These are phyloP conservation scores for Parthenolecanium corni DNA, from an alignment of 2,888 invertebrate species.

Conservation along the genomic window DNA sequence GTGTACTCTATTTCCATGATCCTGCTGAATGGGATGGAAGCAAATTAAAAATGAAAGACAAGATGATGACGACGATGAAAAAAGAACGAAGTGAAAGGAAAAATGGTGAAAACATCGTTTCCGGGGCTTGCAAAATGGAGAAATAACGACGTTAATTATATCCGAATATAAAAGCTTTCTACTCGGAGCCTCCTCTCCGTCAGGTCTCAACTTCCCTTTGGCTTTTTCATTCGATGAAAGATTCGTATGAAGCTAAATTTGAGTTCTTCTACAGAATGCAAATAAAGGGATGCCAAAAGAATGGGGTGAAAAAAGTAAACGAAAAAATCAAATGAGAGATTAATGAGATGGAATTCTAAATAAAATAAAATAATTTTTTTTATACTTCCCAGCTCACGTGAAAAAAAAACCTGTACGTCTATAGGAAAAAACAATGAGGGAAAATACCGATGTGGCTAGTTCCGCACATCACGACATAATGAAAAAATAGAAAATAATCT, in stretches of 20 bases:
- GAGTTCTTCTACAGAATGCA: background rate
- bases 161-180: background rate
- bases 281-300: background rate
- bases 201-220: no score
- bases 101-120: background rate
- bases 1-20: no score
- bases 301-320: background rate
- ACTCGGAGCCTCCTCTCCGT: no score
- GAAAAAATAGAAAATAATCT: no score
- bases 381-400: no score
- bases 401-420: no score
- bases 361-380: no score
- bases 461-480: no score
- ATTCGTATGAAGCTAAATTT: background rate
- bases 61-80: background rate
- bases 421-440: no score
- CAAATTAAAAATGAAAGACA: background rate
- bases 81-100: background rate
- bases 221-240: background rate
- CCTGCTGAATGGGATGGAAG: background rate
- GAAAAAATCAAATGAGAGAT: no score
- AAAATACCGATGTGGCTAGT: no score
- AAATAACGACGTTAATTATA: background rate
- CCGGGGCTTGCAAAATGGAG: background rate
- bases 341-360: no score